phyloP scores from a whole-genome alignment of 1,140 invertebrate genomes.

The Zaprionus africanus region DNA sequence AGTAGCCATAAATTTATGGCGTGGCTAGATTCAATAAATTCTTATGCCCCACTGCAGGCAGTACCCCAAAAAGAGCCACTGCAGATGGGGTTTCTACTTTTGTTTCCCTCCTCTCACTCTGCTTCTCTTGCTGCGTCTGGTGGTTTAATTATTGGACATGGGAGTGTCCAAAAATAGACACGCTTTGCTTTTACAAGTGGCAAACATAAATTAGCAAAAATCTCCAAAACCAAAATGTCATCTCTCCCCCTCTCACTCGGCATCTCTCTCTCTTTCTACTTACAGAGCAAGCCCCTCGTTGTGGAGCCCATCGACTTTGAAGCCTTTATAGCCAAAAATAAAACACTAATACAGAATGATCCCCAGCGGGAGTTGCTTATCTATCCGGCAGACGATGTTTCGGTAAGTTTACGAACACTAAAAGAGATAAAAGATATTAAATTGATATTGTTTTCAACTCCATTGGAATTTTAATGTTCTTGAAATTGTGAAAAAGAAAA shows the following conservation, averaged over 20 bases:
- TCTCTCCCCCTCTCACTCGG: slow-evolving; percentile 5
- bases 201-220: slow-evolving; percentile 74
- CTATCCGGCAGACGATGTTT: slow-evolving; percentile 96
- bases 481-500: background rate
- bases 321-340: slow-evolving; percentile 94
- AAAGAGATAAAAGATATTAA: background rate
- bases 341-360: slow-evolving; percentile 96
- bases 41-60: slow-evolving; percentile 27
- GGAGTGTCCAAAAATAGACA: slow-evolving; percentile 46
- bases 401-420: slow-evolving; percentile 87
- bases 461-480: slow-evolving; percentile 19
- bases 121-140: background rate
- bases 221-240: slow-evolving; percentile 43
- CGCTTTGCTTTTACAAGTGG: slow-evolving; percentile 72
- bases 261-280: slow-evolving; percentile 51
- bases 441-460: background rate
- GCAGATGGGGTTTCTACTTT: slow-evolving; percentile 8
- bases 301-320: slow-evolving; percentile 96
- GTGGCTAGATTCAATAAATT: slow-evolving; percentile 70
- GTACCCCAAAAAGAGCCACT: background rate
- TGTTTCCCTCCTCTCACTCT: background rate
- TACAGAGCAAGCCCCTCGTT: slow-evolving; percentile 90
- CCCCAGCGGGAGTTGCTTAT: slow-evolving; percentile 94
- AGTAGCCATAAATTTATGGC: slow-evolving; percentile 75
- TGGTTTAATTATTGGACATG: slow-evolving; percentile 25